Evolutionary conservation across 1,140 invertebrate species (phyloP).

Genomic region (Tenebrio molitor): DNA sequence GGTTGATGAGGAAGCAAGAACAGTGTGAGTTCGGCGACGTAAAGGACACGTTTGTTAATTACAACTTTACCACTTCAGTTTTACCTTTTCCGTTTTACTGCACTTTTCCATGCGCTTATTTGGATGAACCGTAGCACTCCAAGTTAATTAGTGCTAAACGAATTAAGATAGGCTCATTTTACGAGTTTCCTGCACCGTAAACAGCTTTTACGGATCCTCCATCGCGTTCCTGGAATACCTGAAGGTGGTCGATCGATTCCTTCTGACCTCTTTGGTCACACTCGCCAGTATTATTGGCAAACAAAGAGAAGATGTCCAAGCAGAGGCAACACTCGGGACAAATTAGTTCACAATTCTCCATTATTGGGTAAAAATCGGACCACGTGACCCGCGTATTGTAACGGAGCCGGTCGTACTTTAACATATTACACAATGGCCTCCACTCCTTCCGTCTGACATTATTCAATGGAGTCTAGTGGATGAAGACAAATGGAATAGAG

Average conservation of each 20-base stretch:
- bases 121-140: constrained; percentile 21
- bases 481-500: constrained; percentile 47
- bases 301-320: too few relatives aligned
- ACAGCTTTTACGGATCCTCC: too few relatives aligned
- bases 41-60: constrained; percentile 27
- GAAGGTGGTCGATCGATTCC: constrained; percentile 6
- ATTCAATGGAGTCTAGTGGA: constrained; percentile 48
- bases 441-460: constrained; percentile 47
- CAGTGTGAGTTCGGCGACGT: neutral
- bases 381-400: too few relatives aligned
- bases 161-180: constrained; percentile 16
- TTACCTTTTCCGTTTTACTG: constrained; percentile 33
- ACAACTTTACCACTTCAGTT: constrained; percentile 27
- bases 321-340: too few relatives aligned
- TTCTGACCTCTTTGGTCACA: neutral
- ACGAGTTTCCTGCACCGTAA: neutral
- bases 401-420: constrained; percentile 16
- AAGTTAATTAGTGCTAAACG: constrained; percentile 37
- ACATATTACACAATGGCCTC: constrained; percentile 35
- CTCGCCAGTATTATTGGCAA: too few relatives aligned
- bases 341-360: neutral
- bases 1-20: neutral
- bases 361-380: constrained; percentile 7
- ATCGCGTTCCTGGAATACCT: constrained; percentile 1
- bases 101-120: constrained; percentile 23